Base-by-base conservation (phyloP, 2,888 invertebrate species). In the Meiosimyza decipiens region DNA sequence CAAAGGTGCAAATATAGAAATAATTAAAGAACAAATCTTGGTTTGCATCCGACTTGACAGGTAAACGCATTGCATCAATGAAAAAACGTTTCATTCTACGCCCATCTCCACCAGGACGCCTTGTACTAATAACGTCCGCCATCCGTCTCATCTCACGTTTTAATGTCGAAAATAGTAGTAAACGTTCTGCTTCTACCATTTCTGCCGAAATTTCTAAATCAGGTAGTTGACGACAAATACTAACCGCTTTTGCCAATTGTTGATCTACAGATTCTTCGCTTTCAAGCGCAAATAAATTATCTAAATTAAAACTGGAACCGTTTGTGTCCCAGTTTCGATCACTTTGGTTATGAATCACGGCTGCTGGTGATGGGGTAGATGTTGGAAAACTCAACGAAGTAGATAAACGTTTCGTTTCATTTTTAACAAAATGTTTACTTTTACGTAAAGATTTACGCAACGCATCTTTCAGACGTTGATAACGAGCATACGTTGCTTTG, bases 101-200 rank as follows among this genome's bases (percentile, higher is more conserved):
- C 52, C 55, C 28, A 15, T 5, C 7, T 3, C 15, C 47, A 12
- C 13, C 22, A 12, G 16, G 16, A 15, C 50, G 16, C 15, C 12
- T 50, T 50, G 49, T 13, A 13, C 28, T 9, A 13, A 12, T 22
- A 50, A n/a, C 51, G 6, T 16, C n/a, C 2, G 49, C 49, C 7
- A n/a, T 57, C 13, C 47, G 47, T 15, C 71, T 70, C 0, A 33
- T 60, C 22, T 75, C 72, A 6, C 74, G 79, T 49, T 81, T 80
- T 18, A 87, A 71, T 3, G 82, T 77, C 6, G 89, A 87, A 73
- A 87, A 81, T 3, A 89, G 78, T 11, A 89, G 76, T 22, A 89
- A 81, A 3, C 89, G 84, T 77, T 90, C 89, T 0, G 88, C 89
- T 76, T 89, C 89, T 0, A 89, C 85, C 81, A 89, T 87, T 79